Percentiles rank a stretch among this genome's conserved stretches.
Evolutionary conservation across 2,113 vertebrate species (phyloP).

Genomic region (Tinamus guttatus): DNA sequence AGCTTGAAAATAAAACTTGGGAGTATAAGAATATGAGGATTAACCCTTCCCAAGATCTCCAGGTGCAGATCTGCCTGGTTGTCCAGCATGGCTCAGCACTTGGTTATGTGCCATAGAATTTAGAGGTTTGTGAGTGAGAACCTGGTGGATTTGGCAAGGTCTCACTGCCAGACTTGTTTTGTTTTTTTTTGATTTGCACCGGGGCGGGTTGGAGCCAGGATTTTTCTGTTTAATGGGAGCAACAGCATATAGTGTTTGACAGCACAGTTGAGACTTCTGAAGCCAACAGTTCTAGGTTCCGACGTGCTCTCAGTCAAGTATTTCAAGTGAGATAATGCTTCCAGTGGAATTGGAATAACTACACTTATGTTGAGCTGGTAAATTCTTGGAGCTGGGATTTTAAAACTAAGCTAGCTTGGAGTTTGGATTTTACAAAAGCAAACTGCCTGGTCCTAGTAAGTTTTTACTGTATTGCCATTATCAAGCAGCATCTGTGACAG

Average conservation of each 20-base stretch:
- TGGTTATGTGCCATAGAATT: fast-evolving
- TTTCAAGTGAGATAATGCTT: not conserved
- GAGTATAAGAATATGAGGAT: not conserved
- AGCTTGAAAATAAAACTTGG: not conserved
- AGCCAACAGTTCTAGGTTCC: not conserved
- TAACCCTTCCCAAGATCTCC: not conserved
- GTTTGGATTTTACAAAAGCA: not conserved
- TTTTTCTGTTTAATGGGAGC: not conserved
- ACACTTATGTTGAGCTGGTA: not conserved
- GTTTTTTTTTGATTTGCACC: not conserved
- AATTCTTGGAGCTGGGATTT: not conserved
- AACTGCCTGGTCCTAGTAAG: fast-evolving
- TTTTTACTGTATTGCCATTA: not conserved
- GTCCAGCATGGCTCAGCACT: not conserved
- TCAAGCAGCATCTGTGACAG: not conserved
- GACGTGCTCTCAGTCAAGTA: not conserved
- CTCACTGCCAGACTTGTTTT: not conserved
- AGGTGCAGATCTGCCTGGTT: not conserved
- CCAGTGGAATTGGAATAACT: not conserved
- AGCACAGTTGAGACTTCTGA: not conserved
- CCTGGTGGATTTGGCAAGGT: not conserved
- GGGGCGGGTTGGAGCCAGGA: not conserved
- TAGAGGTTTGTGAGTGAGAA: not conserved
- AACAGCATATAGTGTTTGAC: not conserved
- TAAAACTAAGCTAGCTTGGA: not conserved